These are phyloP conservation scores for Anolis sagrei DNA, from an alignment of 2,113 vertebrate species.

Conservation along the genomic window DNA sequence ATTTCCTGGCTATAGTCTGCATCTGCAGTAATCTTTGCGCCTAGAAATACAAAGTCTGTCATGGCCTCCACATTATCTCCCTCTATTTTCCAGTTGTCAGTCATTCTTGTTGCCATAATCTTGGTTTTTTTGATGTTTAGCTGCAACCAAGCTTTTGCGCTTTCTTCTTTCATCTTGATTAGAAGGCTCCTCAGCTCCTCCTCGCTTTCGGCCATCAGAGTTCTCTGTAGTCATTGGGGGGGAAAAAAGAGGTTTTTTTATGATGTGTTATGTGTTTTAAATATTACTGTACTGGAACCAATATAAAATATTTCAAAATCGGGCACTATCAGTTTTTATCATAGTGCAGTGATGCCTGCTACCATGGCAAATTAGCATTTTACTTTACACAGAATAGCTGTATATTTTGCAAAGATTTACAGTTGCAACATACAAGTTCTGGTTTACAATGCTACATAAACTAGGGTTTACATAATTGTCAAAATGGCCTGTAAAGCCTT, in stretches of 20 bases:
- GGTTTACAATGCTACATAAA: neutral
- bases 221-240: neutral
- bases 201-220: too few relatives aligned
- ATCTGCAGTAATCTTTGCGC: too few relatives aligned
- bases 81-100: too few relatives aligned
- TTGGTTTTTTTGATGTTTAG: too few relatives aligned
- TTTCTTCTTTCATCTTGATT: too few relatives aligned
- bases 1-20: too few relatives aligned
- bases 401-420: constrained; percentile 28
- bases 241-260: neutral
- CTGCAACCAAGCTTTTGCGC: too few relatives aligned
- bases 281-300: neutral
- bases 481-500: constrained; percentile 27
- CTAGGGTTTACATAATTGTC: constrained; percentile 19
- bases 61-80: too few relatives aligned
- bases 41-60: too few relatives aligned
- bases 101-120: too few relatives aligned
- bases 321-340: neutral
- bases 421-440: neutral
- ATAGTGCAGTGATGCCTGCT: neutral
- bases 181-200: too few relatives aligned
- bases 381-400: neutral
- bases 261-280: neutral
- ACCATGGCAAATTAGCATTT: neutral
- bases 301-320: neutral